Base-by-base conservation (phyloP, 1,140 invertebrate genomes). In the Tetragnatha versicolor region DNA sequence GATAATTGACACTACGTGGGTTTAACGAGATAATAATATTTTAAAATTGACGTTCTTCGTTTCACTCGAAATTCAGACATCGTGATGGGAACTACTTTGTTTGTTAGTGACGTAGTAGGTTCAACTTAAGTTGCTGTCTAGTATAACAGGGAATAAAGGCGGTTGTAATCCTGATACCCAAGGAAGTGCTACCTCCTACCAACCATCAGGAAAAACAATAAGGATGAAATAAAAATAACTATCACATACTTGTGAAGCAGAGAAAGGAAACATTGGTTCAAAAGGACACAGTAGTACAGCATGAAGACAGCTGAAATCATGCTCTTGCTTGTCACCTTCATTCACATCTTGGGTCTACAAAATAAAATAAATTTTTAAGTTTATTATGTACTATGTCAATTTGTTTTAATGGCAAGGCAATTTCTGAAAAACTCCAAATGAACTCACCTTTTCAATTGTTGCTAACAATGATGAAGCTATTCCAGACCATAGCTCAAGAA, bases 321-420 rank as follows among this genome's bases (percentile, higher is more conserved):
- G 69, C 17, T 73, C 69, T 22, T 27, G 33, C 33, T 55, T 60
- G 60, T 60, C 39, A 33, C 69, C 69, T 73, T 73, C 53, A 29
- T 73, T 73, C 6, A 73, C 69, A 29, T 73, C 69, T 73, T 73
- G 69, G 14, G 69, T 73, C 69, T 73, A 22, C 10, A 72, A 29
- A 60, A 2, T 1, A 63, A 20, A 49, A 22, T 20, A 69, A 53
- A 42, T 47, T 3, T 2, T 47, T 47, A 47, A 20, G 20, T 17
- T 17, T 47, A 47, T 47, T 47, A 20, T 20, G 12, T 20, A 47
- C 20, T 17, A 47, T 47, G 20, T n/a, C n/a, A n/a, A n/a, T n/a
- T n/a, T n/a, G n/a, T n/a, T n/a, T n/a, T n/a, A n/a, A n/a, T n/a
- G n/a, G n/a, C 42, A 45, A 45, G n/a, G 42, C 1, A 45, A 45